Evolutionary conservation across 2,888 invertebrate genomes (phyloP), one percentile per base, ranked within the genome.

Genomic region (Drosophila mercatorum): DNA sequence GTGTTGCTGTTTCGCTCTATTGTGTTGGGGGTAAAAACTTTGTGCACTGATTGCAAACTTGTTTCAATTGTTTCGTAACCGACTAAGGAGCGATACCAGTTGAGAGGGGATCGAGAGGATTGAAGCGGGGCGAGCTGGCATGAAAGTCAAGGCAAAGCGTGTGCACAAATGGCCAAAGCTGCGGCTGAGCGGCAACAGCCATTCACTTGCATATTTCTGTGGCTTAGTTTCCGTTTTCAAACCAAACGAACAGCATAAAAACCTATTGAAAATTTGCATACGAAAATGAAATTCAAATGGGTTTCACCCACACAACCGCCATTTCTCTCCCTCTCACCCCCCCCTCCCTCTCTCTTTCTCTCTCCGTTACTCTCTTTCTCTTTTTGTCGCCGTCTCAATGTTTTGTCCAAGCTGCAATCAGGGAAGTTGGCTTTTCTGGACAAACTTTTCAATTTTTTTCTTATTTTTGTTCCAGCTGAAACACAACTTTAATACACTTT

Each of bases 21-120:
- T 67, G 63, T 66, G 65, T 70, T 59, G 49, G 3, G 31, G 69
- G 76, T 62, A 78, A 85, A 87, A 85, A 85, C 80, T 85, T 85
- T 84, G 68, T 67, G 82, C 84, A 84, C 87, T 85, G 84, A 87
- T 85, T 85, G 84, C 87, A 86, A 85, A 85, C 84, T 85, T 84
- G 87, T 87, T 85, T 84, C 84, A 85, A 85, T 85, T 87, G 84
- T 84, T 84, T 86, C 72, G 81, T 61, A 81, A 68, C 65, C 72
- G 68, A 69, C 65, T 57, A 63, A 40, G 57, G 8, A 69, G 65
- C 51, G 41, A 46, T 38, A 40, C 52, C 57, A 46, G 59, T 31
- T 22, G 52, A n/a, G 38, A 28, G 28, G 28, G 28, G 28, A 2
- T 22, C 2, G 22, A 22, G 22, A 1, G 22, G 22, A 22, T 2